Conservation (phyloP, 2,113 vertebrate genomes). For the Stigmatopora argus region DNA sequence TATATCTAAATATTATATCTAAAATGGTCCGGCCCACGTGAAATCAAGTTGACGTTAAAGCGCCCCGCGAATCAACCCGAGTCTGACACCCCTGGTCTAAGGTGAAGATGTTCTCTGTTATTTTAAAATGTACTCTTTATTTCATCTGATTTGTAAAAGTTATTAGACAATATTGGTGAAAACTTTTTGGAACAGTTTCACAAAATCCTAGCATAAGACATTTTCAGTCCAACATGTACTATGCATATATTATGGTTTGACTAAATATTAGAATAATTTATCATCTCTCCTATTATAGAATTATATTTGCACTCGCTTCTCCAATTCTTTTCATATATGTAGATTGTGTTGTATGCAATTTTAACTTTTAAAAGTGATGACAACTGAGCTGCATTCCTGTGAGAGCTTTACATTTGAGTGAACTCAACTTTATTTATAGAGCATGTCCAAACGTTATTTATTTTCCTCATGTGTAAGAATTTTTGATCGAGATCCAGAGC, state of each 20-base stretch:
- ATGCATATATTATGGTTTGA: too few species aligned
- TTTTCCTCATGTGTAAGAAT: slow-evolving; percentile 45
- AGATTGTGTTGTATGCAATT: neutral
- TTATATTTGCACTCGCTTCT: neutral
- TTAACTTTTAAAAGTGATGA: neutral
- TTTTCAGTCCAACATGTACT: too few species aligned
- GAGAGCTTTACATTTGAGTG: neutral
- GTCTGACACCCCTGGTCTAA: too few species aligned
- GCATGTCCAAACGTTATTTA: slow-evolving; percentile 2
- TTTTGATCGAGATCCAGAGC: slow-evolving; percentile 47
- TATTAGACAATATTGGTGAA: neutral
- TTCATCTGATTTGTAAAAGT: neutral
- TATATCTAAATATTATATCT: too few species aligned
- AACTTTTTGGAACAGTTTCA: too few species aligned
- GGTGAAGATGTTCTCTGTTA: neutral
- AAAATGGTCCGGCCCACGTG: too few species aligned
- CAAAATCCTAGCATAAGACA: too few species aligned
- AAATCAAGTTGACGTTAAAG: too few species aligned
- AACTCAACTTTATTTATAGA: neutral
- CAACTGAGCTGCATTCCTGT: neutral
- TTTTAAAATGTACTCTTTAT: neutral
- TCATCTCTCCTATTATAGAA: neutral
- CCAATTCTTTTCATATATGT: neutral
- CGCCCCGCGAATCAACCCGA: too few species aligned
- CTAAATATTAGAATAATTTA: too few species aligned